Evolutionary conservation across 2,113 vertebrate species (phyloP), one percentile per base, ranked within the genome.

Genomic region (Nanorana parkeri): DNA sequence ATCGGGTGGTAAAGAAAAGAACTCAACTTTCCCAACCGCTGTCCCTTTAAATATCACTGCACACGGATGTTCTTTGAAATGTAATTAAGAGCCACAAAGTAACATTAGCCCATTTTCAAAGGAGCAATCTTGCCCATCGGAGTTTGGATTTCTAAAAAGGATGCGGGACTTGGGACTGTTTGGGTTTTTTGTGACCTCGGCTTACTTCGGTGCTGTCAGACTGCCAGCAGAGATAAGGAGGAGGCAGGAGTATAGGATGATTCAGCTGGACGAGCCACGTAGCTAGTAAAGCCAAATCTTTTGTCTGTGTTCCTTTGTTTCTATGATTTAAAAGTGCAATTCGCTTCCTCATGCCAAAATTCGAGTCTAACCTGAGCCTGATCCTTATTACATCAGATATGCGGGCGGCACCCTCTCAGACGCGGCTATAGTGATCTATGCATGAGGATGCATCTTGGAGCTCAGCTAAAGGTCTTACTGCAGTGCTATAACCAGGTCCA

Each of bases 101-200:
- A 74, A 32, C 26, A 26, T 56, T 32, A 60, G 11, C 10, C 11
- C 41, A 10, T 47, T 47, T 47, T 47, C 41, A 47, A 47, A 29
- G n/a, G 3, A 3, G 5, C 17, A 21, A 73, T 56, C 54, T 29
- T 21, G 54, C 71, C 71, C 71, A 74, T 74, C 71, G 60, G 32
- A n/a, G 71, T 23, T 74, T 56, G n/a, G 19, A 36, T 74, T 76
- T 64, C 58, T 32, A 47, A 20, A 47, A 23, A 60, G 56, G 29
- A 76, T 36, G 72, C 28, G 16, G 55, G 16, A 23, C 29, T 41
- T 13, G 20, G 28, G 54, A 74, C 10, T 60, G 73, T 64, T 41
- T 76, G 58, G 56, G 73, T 51, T 76, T 76, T 58, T 58, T 47
- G 58, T 64, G 73, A 76, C 73, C 73, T 76, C 47, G 55, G 7